phyloP scores from a whole-genome alignment of 2,888 invertebrate species.

The Tholera decimalis region DNA sequence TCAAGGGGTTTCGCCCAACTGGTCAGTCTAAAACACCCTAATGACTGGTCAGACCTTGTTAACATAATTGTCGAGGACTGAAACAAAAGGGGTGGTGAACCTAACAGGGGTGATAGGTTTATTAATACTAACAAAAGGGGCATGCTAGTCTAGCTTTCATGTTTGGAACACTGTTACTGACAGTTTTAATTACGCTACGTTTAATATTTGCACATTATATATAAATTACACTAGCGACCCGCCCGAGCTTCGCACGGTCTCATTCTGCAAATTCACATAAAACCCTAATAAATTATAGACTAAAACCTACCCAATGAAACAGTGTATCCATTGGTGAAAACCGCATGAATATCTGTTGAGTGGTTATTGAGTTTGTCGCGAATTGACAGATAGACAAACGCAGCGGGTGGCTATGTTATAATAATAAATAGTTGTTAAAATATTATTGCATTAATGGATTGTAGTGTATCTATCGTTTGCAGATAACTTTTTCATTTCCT shows the following conservation, averaged over 20 bases:
- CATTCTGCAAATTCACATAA: too few species aligned
- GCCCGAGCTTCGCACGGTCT: too few species aligned
- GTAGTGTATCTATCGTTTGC: background rate
- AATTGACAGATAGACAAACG: too few species aligned
- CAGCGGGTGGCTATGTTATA: too few species aligned
- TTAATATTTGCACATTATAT: too few species aligned
- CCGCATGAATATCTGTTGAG: too few species aligned
- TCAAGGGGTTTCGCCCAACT: constrained; percentile 41
- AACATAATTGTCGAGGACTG: constrained; percentile 29
- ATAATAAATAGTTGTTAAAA: background rate
- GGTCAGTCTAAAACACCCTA: constrained; percentile 37
- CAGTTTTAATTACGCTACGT: constrained; percentile 17
- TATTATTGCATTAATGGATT: background rate
- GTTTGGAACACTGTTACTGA: constrained; percentile 18
- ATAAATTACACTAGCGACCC: too few species aligned
- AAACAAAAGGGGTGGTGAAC: constrained; percentile 19
- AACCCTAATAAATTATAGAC: too few species aligned
- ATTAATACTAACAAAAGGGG: constrained; percentile 23
- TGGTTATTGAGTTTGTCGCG: too few species aligned
- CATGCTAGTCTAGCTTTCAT: constrained; percentile 1
- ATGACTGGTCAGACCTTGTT: constrained; percentile 44
- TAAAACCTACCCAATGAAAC: too few species aligned
- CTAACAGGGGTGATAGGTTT: constrained; percentile 18
- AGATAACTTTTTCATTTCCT: too few species aligned
- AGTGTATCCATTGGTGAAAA: too few species aligned